Conservation (phyloP, 2,113 vertebrate genomes). For the Melozone crissalis region DNA sequence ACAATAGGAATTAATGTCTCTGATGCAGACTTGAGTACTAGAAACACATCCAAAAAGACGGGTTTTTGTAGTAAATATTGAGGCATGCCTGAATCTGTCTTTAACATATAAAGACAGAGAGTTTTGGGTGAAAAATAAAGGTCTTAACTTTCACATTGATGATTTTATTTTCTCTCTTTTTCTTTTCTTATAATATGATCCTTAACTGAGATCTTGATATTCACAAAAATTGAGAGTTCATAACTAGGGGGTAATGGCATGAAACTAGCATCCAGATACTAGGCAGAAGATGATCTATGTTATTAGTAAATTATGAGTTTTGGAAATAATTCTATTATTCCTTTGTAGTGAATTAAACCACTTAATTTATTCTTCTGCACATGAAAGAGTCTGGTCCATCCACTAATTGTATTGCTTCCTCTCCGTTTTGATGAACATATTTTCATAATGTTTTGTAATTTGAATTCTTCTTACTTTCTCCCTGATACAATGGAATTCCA, state of each 20-base stretch:
- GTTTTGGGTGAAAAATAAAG: background rate
- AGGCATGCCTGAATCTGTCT: background rate
- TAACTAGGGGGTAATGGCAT: background rate
- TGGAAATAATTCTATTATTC: background rate
- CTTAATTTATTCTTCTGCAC: background rate
- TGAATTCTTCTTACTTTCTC: background rate
- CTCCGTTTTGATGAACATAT: background rate
- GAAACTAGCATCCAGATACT: background rate
- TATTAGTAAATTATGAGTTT: background rate
- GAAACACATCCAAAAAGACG: background rate
- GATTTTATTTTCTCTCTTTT: background rate
- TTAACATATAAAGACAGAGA: background rate
- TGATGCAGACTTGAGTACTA: background rate
- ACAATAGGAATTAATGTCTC: background rate
- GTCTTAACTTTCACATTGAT: background rate
- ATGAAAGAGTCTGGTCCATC: background rate
- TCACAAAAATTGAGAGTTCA: background rate
- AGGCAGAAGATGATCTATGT: background rate
- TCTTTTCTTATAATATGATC: background rate
- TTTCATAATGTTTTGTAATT: background rate
- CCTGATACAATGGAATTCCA: background rate
- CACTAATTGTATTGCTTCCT: background rate
- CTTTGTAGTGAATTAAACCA: background rate
- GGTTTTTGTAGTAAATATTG: background rate
- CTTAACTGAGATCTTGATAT: background rate